Evolutionary conservation across 2,113 vertebrate species (phyloP).

Genomic region (Sphaerodactylus townsendi): DNA sequence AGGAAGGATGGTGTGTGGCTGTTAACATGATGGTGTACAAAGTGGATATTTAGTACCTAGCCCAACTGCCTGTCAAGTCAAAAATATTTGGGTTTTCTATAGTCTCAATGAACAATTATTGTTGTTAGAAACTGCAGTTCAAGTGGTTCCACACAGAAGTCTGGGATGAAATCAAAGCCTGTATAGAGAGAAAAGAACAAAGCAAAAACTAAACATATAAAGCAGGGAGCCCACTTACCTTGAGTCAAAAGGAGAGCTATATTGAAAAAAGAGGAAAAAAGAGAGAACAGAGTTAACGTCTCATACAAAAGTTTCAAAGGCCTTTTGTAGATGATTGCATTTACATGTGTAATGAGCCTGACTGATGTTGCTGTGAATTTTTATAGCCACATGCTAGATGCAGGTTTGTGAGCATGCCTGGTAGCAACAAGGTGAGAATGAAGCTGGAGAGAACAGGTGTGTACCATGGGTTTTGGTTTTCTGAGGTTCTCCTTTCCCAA

Average conservation of each 20-base stretch:
- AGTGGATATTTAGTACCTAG: no score
- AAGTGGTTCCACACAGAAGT: background rate
- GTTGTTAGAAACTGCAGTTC: background rate
- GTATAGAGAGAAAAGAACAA: slow-evolving; percentile 3
- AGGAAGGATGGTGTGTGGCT: background rate
- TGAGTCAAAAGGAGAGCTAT: slow-evolving; percentile 79
- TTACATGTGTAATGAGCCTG: slow-evolving; percentile 52
- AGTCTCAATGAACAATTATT: background rate
- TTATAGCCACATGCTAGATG: slow-evolving; percentile 48
- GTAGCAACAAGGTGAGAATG: slow-evolving; percentile 39
- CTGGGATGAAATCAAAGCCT: slow-evolving; percentile 41
- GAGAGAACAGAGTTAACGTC: slow-evolving; percentile 68
- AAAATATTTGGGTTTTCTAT: background rate
- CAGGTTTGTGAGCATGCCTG: slow-evolving; percentile 51
- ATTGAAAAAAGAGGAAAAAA: slow-evolving; percentile 61
- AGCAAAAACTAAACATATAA: background rate
- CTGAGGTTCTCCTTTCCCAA: background rate
- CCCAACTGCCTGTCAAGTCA: background rate
- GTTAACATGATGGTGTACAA: background rate
- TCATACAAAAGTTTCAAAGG: slow-evolving; percentile 30
- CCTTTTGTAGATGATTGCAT: slow-evolving; percentile 33
- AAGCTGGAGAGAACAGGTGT: slow-evolving; percentile 10
- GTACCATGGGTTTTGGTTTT: background rate
- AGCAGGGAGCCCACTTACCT: slow-evolving; percentile 73
- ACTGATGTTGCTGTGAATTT: slow-evolving; percentile 41